Base-by-base conservation (phyloP, 2,888 invertebrate species). In the Heliconius aoede region DNA sequence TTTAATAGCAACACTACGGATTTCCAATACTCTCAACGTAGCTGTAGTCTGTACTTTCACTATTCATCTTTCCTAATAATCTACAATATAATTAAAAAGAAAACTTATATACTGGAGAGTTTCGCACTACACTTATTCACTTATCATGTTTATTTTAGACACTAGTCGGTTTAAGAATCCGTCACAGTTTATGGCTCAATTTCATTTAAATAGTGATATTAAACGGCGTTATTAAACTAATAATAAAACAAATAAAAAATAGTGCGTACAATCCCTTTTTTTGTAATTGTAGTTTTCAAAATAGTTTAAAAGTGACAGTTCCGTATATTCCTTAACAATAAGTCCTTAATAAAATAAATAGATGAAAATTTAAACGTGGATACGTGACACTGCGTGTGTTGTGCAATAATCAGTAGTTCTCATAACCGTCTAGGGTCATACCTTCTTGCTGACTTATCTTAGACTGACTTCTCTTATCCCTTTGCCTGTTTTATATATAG, bases 301-400 rank as follows among this genome's bases (percentile, higher is more conserved):
- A 26, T 72, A 74, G 64, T 72, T 68, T 32, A 73, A 74, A 61
- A 76, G 72, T 79, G 62, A 74, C 71, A 73, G 60, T 74, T 79
- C 75, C 75, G 61, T 75, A 64, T 79, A 75, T 77, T 36, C 73
- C 77, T 75, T 73, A 75, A 61, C 75, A 79, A n/a, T 79, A 77
- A 79, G 77, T 77, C 77, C 79, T 78, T 32, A 32, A 76, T 46
- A n/a, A 76, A 74, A 74, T 71, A 78, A 80, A 78, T 80, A 80
- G 80, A 55, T 74, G 73, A 76, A 76, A 76, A 71, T 51, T 68
- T 36, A 74, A 79, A 90, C 90, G 85, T 87, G 86, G 85, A 94
- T 94, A 92, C 92, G 92, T 93, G 80, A 94, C 90, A 86, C 88
- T 88, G 88, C 88, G 90, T 90, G 92, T 91, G 93, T 92, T 92